These are phyloP conservation scores for Drosophila nr. perissopoda DNA, from an alignment of 2,888 invertebrate species.

Conservation along the genomic window DNA sequence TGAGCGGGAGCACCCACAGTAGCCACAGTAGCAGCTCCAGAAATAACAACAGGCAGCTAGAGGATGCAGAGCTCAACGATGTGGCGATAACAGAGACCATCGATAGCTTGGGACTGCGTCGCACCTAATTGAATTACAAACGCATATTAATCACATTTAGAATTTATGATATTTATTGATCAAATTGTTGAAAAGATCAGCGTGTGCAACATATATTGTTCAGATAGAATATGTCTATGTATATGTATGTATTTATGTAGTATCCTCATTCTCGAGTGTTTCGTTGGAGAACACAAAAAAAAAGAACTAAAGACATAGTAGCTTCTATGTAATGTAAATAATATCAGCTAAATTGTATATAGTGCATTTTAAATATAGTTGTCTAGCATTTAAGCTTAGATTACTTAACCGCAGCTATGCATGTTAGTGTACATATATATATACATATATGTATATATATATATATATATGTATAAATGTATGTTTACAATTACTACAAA, in stretches of 20 bases:
- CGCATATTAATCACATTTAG: constrained; percentile 22
- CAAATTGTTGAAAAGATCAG: constrained; percentile 43
- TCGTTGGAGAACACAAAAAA: not conserved
- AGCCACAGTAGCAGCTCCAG: not conserved
- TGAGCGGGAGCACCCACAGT: not conserved
- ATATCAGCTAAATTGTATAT: constrained; percentile 57
- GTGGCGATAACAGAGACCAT: constrained; percentile 49
- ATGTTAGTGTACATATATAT: constrained; percentile 20
- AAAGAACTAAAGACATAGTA: constrained; percentile 15
- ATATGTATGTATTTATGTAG: constrained; percentile 36
- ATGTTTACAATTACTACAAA: constrained; percentile 11
- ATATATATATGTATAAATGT: constrained; percentile 17
- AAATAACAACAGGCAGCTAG: constrained; percentile 25
- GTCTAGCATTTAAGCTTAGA: constrained; percentile 39
- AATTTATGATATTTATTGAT: constrained; percentile 43
- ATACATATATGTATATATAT: constrained; percentile 2
- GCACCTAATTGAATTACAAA: constrained; percentile 31
- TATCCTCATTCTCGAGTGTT: constrained; percentile 7
- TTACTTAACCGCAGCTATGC: constrained; percentile 41
- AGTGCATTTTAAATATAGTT: constrained; percentile 52
- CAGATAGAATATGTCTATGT: constrained; percentile 23
- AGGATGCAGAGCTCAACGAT: constrained; percentile 37
- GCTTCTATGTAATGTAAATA: constrained; percentile 47
- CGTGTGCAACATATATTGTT: constrained; percentile 53
- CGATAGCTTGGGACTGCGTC: constrained; percentile 49